Evolutionary conservation across 2,113 vertebrate species (phyloP).

Genomic region (Aspidoscelis tigris): DNA sequence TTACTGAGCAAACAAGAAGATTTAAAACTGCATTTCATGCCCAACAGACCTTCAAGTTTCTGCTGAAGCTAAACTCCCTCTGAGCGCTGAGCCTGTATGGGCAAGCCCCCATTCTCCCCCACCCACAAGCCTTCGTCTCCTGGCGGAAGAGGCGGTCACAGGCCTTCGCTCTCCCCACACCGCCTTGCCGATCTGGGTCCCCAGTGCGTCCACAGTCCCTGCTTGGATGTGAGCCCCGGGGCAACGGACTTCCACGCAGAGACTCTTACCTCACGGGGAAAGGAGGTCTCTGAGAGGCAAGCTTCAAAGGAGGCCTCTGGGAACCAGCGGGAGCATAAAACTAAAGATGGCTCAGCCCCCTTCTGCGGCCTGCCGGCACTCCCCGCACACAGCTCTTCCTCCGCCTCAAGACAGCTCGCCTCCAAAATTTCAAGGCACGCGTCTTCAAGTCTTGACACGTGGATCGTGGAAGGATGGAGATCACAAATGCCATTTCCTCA

Average conservation of each 20-base stretch:
- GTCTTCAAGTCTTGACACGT: conserved; percentile 41
- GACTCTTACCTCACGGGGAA: conserved; percentile 69
- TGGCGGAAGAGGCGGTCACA: not conserved
- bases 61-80: not conserved
- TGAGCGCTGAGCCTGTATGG: not conserved
- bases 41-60: not conserved
- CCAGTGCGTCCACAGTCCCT: fast-evolving
- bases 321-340: conserved; percentile 42
- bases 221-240: not conserved
- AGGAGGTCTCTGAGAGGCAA: conserved; percentile 54
- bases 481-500: conserved; percentile 50
- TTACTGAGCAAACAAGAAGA: fast-evolving
- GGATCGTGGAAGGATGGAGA: conserved; percentile 51
- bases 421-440: conserved; percentile 44
- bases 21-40: not conserved
- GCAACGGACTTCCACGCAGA: not conserved
- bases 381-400: conserved; percentile 31
- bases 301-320: conserved; percentile 19
- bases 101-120: not conserved
- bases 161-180: not conserved
- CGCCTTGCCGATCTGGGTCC: not conserved
- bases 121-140: not conserved
- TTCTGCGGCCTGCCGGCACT: conserved; percentile 28
- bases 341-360: not conserved
- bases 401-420: conserved; percentile 36